Evolutionary conservation across 2,797 vertebrate genomes (phyloP), one percentile per base, ranked within the genome.

Genomic region (Gastrophryne carolinensis): DNA sequence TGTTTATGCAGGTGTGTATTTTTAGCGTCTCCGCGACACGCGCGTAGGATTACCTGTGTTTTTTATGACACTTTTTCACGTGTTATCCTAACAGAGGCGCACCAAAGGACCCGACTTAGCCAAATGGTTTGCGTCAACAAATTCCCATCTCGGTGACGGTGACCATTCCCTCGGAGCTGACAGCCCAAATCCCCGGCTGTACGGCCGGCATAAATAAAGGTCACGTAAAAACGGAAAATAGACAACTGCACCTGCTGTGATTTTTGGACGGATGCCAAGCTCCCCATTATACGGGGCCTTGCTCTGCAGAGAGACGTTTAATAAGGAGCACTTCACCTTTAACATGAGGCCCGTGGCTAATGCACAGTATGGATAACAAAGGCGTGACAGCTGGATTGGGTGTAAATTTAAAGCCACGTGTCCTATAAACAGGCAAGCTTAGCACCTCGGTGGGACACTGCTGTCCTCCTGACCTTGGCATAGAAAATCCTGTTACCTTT

Each of bases 161-260:
- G 44, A 69, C 56, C 74, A 37, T 76, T 76, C 57, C 47, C 32
- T n/a, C 30, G 27, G 32, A 35, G 19, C 57, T 53, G 65, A 76
- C 65, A 76, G 23, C 24, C 23, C 5, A 60, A 54, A 76, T 69
- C 65, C 65, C 11, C 15, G 11, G 21, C 56, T 37, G 41, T 57
- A 60, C 32, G 52, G n/a, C 10, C n/a, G 26, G 26, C 58, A 60
- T 69, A 76, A 69, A 70, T 76, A 63, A 50, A 27, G 24, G 47
- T 49, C 57, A 49, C 23, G 56, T 76, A 76, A 70, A n/a, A 70
- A 76, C 35, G 66, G 66, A 63, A 69, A 76, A 76, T 41, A 26
- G 73, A 50, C 12, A 19, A 9, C 12, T 35, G 26, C 73, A 61
- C 64, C 63, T 75, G 73, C 53, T 67, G 30, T 50, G 30, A 23